phyloP scores from a whole-genome alignment of 2,113 vertebrate genomes.

The Oenanthe melanoleuca region DNA sequence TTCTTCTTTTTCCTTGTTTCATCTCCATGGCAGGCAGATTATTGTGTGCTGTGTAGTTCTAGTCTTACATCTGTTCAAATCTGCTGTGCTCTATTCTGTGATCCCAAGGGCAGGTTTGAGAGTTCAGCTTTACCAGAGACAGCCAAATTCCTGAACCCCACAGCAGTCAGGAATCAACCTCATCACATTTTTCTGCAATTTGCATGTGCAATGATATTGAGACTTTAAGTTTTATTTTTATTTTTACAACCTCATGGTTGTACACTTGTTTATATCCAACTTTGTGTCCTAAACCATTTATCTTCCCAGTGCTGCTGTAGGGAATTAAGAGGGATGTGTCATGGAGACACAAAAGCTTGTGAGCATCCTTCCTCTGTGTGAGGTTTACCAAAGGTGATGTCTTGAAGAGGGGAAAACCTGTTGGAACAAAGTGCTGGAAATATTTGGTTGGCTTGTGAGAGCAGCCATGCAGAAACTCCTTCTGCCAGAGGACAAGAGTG shows the following conservation, averaged over 20 bases:
- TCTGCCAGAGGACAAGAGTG: not conserved
- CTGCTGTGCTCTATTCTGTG: not conserved
- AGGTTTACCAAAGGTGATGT: not conserved
- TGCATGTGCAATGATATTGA: not conserved
- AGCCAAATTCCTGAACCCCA: not conserved
- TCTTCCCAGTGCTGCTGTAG: not conserved
- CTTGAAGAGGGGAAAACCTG: not conserved
- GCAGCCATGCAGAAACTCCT: not conserved
- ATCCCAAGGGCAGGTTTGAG: not conserved
- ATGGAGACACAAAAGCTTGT: not conserved
- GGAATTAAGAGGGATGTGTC: not conserved
- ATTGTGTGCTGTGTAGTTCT: not conserved
- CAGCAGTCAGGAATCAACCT: not conserved
- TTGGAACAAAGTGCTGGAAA: not conserved
- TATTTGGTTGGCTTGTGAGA: not conserved
- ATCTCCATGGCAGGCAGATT: not conserved
- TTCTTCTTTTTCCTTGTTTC: not conserved
- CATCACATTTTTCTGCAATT: rapidly evolving
- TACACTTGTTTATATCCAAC: not conserved
- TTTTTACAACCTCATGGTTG: not conserved
- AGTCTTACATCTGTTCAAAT: not conserved
- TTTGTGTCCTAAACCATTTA: not conserved
- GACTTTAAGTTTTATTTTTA: not conserved
- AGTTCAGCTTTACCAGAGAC: not conserved
- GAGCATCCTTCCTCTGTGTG: not conserved